These are phyloP conservation scores for Helicoverpa zea DNA, from an alignment of 1,140 invertebrate species.

Conservation along the genomic window DNA sequence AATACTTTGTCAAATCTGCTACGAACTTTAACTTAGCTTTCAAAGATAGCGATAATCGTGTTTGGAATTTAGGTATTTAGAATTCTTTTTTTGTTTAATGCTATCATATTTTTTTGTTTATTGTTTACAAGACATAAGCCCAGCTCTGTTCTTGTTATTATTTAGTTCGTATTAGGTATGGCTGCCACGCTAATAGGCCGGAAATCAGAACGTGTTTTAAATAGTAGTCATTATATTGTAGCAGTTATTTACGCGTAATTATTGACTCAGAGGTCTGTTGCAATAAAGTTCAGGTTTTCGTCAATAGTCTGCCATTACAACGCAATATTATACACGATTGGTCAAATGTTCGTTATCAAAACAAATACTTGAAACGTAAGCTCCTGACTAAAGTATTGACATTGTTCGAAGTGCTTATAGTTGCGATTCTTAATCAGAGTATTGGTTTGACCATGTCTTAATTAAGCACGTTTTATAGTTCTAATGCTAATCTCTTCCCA, in stretches of 20 bases:
- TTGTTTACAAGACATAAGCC: neutral
- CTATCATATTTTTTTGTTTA: neutral
- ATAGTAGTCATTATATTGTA: neutral
- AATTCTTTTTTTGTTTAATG: no score
- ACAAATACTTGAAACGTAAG: no score
- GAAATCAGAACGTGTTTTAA: constrained; percentile 11
- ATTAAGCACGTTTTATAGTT: no score
- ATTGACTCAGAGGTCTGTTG: neutral
- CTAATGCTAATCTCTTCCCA: no score
- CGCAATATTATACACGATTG: neutral
- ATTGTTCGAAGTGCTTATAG: no score
- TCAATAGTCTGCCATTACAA: neutral
- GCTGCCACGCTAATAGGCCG: neutral
- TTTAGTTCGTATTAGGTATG: neutral
- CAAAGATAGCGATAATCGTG: no score
- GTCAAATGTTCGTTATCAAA: neutral
- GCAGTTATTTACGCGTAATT: neutral
- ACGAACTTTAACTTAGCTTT: no score
- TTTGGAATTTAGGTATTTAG: no score
- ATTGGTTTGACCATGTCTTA: no score
- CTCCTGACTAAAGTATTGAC: no score
- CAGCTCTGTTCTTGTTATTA: neutral
- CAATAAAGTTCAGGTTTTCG: constrained; percentile 33
- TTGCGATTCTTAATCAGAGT: no score
- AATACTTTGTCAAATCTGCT: no score